Evolutionary conservation across 2,888 invertebrate species (phyloP).

Genomic region (Polydrusus pterygomalis): DNA sequence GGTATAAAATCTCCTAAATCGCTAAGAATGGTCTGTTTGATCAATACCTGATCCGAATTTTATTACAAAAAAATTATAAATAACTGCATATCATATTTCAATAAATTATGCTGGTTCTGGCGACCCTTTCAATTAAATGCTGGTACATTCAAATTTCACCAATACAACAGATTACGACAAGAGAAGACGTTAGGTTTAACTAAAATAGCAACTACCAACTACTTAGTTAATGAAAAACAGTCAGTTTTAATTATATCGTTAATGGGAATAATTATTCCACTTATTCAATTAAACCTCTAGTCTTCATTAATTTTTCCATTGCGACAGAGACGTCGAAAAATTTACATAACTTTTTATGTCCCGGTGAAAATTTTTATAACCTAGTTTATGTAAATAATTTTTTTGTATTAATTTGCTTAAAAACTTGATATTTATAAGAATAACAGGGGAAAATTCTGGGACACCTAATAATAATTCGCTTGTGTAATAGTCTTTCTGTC

Average conservation of each 20-base stretch:
- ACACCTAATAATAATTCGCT: too few species aligned
- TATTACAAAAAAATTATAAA: not conserved
- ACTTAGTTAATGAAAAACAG: conserved; percentile 13
- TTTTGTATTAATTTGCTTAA: too few species aligned
- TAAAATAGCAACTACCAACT: not conserved
- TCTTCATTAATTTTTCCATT: not conserved
- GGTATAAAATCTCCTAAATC: too few species aligned
- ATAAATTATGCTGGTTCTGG: not conserved
- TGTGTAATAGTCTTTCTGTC: too few species aligned
- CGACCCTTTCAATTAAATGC: not conserved
- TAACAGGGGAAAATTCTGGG: not conserved
- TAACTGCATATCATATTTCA: not conserved
- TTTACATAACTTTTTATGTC: conserved; percentile 3
- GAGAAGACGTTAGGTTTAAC: not conserved
- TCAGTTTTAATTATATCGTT: conserved; percentile 38
- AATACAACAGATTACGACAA: not conserved
- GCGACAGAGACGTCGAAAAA: not conserved
- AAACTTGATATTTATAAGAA: too few species aligned
- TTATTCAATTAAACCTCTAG: conserved; percentile 15
- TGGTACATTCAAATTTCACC: conserved; percentile 14
- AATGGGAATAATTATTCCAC: conserved; percentile 35
- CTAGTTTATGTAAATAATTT: not conserved
- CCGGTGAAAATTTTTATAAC: conserved; percentile 9
- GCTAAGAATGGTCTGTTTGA: not conserved
- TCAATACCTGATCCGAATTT: not conserved